Base-by-base conservation (phyloP, 1,140 invertebrate species). In the Pseudachorutes palmiensis region DNA sequence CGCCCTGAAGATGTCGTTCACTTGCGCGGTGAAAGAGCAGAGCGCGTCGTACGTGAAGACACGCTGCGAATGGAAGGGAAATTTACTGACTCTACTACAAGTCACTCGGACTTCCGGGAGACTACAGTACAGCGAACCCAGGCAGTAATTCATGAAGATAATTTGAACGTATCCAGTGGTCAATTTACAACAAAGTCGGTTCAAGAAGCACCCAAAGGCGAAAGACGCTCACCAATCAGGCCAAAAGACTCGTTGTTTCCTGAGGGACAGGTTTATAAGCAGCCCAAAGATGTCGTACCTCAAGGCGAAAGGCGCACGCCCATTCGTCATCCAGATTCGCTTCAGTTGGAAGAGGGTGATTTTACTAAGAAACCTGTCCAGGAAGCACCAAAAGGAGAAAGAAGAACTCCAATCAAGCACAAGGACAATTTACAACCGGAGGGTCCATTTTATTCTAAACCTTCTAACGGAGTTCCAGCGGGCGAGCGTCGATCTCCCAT, bases 241-340 rank as follows among this genome's bases (percentile, higher is more conserved):
- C 75, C 59, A 30, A 77, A 83, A 81, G 24, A 79, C 79, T 63
- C 77, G 71, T 60, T 62, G 14, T 48, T 1, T 63, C 71, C 61
- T 83, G 81, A 12, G 26, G 71, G 86, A 86, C 70, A 36, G 30
- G 36, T 61, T 86, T 73, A 69, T 26, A 62, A 69, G n/a, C 67
- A 66, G 31, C 65, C 62, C 28, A 68, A 70, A 57, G 72, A 75
- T 62, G 66, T 72, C 57, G 45, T 62, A 55, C 57, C 19, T 68
- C 9, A 14, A 5, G 51, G 51, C 24, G 51, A 55, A 22, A 9
- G 51, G 12, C 51, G 51, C 51, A 55, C 51, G 12, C 51, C 51
- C 5, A 80, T 82, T 5, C 9, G 24, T 5, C 51, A 9, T 22
- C 5, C 24, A 22, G 51, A 55, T 22, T 14, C 9, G 3, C 5